phyloP scores from a whole-genome alignment of 2,113 vertebrate species.

The Brachypodius melanocephalos region DNA sequence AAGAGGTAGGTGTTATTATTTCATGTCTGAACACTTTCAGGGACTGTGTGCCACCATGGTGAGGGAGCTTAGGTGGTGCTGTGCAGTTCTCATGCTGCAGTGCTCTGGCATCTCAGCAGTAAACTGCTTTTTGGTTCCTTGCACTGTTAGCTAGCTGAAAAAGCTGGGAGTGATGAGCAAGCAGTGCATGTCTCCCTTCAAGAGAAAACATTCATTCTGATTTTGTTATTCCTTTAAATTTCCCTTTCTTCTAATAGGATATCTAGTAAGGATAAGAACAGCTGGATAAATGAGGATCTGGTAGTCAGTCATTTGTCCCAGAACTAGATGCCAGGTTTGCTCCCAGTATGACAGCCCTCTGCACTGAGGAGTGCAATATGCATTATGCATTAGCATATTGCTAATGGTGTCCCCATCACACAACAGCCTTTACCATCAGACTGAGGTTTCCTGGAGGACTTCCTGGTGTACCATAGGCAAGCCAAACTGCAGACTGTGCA shows the following conservation, averaged over 20 bases:
- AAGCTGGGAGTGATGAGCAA: slow-evolving; percentile 20
- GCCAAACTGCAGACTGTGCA: neutral
- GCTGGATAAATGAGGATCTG: neutral
- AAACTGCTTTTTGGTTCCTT: slow-evolving; percentile 37
- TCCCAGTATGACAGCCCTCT: neutral
- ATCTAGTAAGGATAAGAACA: neutral
- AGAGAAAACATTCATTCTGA: neutral
- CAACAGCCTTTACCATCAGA: neutral
- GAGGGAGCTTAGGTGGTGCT: neutral
- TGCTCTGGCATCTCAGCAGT: neutral
- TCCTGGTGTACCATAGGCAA: neutral
- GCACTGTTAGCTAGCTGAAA: slow-evolving; percentile 9
- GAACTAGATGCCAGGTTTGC: neutral
- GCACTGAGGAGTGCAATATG: neutral
- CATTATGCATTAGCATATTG: neutral
- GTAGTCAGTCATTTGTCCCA: neutral
- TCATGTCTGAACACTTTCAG: neutral
- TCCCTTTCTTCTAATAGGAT: neutral
- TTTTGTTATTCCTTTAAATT: slow-evolving; percentile 29
- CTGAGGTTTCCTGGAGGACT: neutral
- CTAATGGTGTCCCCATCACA: neutral
- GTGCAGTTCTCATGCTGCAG: slow-evolving; percentile 5
- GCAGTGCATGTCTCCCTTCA: neutral
- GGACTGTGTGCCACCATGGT: accelerated
- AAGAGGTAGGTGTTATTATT: neutral